These are phyloP conservation scores for Leptobrachium ailaonicum DNA, from an alignment of 2,113 vertebrate genomes.

Conservation along the genomic window DNA sequence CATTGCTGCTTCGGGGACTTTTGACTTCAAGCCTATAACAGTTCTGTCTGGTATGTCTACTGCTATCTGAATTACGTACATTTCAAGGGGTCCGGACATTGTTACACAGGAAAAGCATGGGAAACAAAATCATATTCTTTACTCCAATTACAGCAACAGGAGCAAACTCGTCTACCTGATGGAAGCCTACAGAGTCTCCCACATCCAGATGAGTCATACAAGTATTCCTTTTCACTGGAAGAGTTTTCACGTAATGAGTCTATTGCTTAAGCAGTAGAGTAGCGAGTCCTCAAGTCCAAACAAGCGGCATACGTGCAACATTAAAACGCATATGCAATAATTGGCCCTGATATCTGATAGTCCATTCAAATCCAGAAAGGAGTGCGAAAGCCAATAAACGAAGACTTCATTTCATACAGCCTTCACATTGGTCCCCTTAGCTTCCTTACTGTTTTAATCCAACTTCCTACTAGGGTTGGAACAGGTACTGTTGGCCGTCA, in stretches of 20 bases:
- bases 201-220: slow-evolving; percentile 36
- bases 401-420: too few species aligned
- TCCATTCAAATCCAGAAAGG: not conserved
- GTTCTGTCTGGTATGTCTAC: slow-evolving; percentile 43
- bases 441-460: too few species aligned
- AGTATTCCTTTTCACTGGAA: slow-evolving; percentile 34
- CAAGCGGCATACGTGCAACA: slow-evolving; percentile 16
- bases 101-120: slow-evolving; percentile 24
- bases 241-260: slow-evolving; percentile 31
- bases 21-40: slow-evolving; percentile 41
- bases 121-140: slow-evolving; percentile 12
- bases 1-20: slow-evolving; percentile 43
- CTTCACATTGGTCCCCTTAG: too few species aligned
- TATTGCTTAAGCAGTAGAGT: slow-evolving; percentile 23
- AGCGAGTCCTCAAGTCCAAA: slow-evolving; percentile 8
- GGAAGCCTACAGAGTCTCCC: slow-evolving; percentile 8
- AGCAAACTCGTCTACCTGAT: slow-evolving; percentile 37
- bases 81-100: slow-evolving; percentile 36
- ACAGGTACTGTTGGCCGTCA: too few species aligned
- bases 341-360: slow-evolving; percentile 7
- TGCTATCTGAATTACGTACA: not conserved
- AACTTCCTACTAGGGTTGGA: too few species aligned
- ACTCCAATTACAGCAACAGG: slow-evolving; percentile 47
- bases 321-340: slow-evolving; percentile 13
- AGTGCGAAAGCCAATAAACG: slow-evolving; percentile 22